phyloP scores from a whole-genome alignment of 2,113 vertebrate genomes.

The Oriolus oriolus region DNA sequence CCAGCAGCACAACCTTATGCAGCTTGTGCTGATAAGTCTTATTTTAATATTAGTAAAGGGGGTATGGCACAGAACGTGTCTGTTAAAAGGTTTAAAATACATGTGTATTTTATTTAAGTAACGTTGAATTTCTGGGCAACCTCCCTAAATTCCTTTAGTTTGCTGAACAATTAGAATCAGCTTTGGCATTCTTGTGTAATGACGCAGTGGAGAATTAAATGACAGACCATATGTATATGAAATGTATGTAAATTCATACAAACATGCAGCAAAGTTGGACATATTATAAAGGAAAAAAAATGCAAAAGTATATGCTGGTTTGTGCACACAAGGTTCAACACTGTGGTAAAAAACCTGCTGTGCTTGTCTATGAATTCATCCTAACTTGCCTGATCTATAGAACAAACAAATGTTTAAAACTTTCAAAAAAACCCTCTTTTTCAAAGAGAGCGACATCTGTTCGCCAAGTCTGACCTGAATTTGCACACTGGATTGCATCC shows the following conservation, averaged over 20 bases:
- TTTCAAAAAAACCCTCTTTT: neutral
- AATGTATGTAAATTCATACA: constrained; percentile 56
- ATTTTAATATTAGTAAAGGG: constrained; percentile 64
- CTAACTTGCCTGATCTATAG: neutral
- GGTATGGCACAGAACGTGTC: constrained; percentile 58
- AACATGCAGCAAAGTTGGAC: constrained; percentile 7
- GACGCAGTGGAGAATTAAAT: constrained; percentile 50
- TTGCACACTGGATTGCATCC: neutral
- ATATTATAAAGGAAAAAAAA: neutral
- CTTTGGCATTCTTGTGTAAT: constrained; percentile 66
- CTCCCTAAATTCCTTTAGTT: constrained; percentile 67
- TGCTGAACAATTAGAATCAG: constrained; percentile 70
- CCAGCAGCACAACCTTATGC: constrained; percentile 23
- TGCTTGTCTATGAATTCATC: neutral
- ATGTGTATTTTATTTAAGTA: constrained; percentile 69
- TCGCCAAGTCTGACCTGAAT: constrained; percentile 17
- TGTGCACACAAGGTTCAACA: neutral
- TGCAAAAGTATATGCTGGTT: neutral
- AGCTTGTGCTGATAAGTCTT: constrained; percentile 44
- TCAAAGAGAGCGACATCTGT: neutral
- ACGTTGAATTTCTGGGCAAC: constrained; percentile 65
- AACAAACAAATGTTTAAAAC: neutral
- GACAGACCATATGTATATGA: constrained; percentile 63
- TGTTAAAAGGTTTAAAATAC: constrained; percentile 67
- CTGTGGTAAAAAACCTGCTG: neutral